A percentile compares a stretch with the other conserved stretches of the same genome.
phyloP scores from a whole-genome alignment of 2,113 vertebrate species.

The Tachysurus fulvidraco region DNA sequence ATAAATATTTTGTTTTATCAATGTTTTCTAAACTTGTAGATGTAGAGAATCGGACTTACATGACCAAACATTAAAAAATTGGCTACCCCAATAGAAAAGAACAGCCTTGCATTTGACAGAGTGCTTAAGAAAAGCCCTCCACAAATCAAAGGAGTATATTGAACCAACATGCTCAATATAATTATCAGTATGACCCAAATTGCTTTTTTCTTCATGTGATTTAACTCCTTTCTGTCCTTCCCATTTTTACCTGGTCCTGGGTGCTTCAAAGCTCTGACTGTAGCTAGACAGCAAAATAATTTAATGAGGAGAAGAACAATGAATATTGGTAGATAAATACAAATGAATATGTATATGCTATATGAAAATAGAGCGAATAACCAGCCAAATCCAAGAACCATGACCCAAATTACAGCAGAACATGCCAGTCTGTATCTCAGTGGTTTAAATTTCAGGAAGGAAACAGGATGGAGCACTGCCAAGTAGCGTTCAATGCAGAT shows the following conservation, averaged over 20 bases:
- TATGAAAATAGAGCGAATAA: neutral
- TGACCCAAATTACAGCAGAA: conserved; percentile 26
- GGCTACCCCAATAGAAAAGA: rapidly evolving
- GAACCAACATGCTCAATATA: conserved; percentile 15
- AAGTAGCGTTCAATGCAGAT: conserved; percentile 29
- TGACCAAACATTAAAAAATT: neutral
- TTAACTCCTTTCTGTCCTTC: conserved; percentile 7
- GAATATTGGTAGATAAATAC: conserved; percentile 20
- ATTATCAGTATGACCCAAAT: conserved; percentile 20
- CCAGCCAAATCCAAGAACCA: neutral
- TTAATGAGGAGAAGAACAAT: neutral
- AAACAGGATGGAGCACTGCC: conserved; percentile 32
- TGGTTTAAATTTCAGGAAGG: conserved; percentile 32
- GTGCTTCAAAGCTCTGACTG: conserved; percentile 26
- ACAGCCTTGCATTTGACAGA: neutral
- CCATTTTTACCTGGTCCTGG: conserved; percentile 11
- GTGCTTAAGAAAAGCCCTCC: neutral
- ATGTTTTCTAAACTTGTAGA: neutral
- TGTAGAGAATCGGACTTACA: conserved; percentile 5
- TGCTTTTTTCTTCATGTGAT: conserved; percentile 36
- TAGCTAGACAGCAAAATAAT: conserved; percentile 33
- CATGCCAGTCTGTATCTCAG: conserved; percentile 30
- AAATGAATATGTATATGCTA: neutral
- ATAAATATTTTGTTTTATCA: neutral
- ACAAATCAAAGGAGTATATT: conserved; percentile 17